Evolutionary conservation across 1,140 invertebrate species (phyloP).

Genomic region (Pemphigus obesinymphae): DNA sequence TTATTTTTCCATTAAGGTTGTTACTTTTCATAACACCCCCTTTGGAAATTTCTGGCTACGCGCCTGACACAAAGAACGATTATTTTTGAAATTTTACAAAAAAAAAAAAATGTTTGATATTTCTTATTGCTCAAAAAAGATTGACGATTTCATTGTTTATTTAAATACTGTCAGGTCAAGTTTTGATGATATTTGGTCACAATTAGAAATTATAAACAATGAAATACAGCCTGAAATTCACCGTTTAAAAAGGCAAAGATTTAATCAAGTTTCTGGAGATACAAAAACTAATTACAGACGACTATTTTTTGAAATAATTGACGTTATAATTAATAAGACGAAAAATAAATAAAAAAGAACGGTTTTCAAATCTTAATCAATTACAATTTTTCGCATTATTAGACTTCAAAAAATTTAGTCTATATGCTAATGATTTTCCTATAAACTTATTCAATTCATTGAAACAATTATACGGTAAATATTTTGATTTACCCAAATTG

Average conservation of each 20-base stretch:
- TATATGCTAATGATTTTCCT: not conserved
- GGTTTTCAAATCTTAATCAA: not conserved
- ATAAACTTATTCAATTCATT: not conserved
- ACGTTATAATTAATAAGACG: not conserved
- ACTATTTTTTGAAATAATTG: conserved; percentile 5
- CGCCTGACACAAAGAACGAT: conserved; percentile 11
- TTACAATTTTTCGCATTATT: not conserved
- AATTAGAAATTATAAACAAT: too few relatives aligned
- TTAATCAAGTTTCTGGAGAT: too few relatives aligned
- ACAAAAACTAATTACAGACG: not conserved
- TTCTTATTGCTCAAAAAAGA: too few relatives aligned
- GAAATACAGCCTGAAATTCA: not conserved
- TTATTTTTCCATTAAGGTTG: too few relatives aligned
- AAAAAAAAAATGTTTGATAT: conserved; percentile 36
- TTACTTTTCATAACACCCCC: too few relatives aligned
- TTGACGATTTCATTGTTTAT: too few relatives aligned
- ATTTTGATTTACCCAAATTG: too few relatives aligned
- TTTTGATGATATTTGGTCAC: too few relatives aligned
- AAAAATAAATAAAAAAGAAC: too few relatives aligned
- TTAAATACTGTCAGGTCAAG: too few relatives aligned
- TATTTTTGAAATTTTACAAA: conserved; percentile 34
- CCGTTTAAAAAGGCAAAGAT: not conserved
- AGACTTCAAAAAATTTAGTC: not conserved
- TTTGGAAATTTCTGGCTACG: too few relatives aligned
- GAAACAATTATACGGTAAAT: conserved; percentile 4